Evolutionary conservation across 2,113 vertebrate species (phyloP), one percentile per base, ranked within the genome.

Genomic region (Percopsis transmontana): DNA sequence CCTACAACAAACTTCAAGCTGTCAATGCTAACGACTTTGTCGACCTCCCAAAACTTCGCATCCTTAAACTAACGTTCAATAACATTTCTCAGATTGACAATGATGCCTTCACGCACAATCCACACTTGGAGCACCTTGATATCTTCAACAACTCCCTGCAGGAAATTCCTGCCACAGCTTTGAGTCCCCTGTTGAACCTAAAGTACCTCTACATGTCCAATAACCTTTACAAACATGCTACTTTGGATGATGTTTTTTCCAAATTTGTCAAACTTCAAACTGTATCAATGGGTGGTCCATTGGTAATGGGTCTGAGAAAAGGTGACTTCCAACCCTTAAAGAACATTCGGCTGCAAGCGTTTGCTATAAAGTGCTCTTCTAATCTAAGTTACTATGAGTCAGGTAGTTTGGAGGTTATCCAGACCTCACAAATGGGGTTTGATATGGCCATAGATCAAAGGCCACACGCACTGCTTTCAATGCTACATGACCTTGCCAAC

Each of bases 101-200:
- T 0, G 66, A 82, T 0, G 89, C 93, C 0, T 95, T 96, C 57
- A 21, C 62, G 15, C 52, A 76, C 58, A 94, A 94, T 55, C 13
- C 10, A 0, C 70, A 84, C 0, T 68, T 95, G 66, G 90, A 93
- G 77, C 8, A 88, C 3, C 81, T 96, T 0, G 53, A 83, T 62
- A 85, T 96, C 55, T 96, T 95, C 68, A 95, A 96, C 79, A 95
- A 95, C 76, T 94, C 93, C 14, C 66, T 95, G 20, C 6, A 2
- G 0, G 62, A 21, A 66, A 92, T 95, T 19, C 94, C 94, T 0
- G 79, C 81, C 1, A 54, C 12, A 20, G 90, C 90, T 0, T 47
- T 96, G 70, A 40, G 48, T 5, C 86, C 87, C 0, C 86, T 95
- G 0, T 11, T 20, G 14, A 89, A 81, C 48, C 77, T 96, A 0